Evolutionary conservation across 2,797 vertebrate species (phyloP), one percentile per base, ranked within the genome.

Genomic region (Phalloptychus januarius): DNA sequence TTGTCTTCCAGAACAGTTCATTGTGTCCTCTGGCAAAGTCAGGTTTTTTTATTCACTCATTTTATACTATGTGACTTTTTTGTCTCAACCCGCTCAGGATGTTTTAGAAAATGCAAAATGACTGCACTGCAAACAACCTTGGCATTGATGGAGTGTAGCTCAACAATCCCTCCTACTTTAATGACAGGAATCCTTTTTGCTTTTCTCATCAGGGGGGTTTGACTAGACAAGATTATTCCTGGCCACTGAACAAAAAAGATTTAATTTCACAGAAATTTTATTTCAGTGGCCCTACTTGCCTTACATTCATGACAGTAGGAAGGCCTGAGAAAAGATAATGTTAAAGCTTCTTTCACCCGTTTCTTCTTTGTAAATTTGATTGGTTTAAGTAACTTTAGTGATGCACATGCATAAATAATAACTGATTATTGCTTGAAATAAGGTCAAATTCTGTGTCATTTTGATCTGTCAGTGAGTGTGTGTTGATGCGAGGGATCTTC

Each of bases 401-500:
- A 42, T 13, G 65, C 23, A 15, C 8, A 15, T 61, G 12, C 40
- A 18, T 52, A n/a, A 71, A 44, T 70, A 4, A 78, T 25, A 1
- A 70, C 56, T 72, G 44, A 58, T 40, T 79, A 58, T 40, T 79
- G 31, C 33, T 46, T 70, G 4, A 76, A 77, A 65, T 18, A 31
- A 78, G 44, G n/a, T 75, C 31, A 28, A 78, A 45, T 23, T 76
- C 31, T 88, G 45, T 79, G 28, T 78, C 8, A 7, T 81, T 58
- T 83, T 25, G 5, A 74, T 67, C 78, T 78, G 28, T 79, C 74
- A 92, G 93, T 77, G 91, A 93, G 31, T 23, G 61, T 7, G 75
- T 94, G 33, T n/a, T 94, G 63, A 87, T 94, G 1, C 88, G 79
- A 1, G 94, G 94, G 56, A 94, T 94, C 84, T 94, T 94, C 81